Percentiles rank a stretch among this genome's conserved stretches.
Evolutionary conservation across 2,797 vertebrate genomes (phyloP).

Genomic region (Girardinus metallicus): DNA sequence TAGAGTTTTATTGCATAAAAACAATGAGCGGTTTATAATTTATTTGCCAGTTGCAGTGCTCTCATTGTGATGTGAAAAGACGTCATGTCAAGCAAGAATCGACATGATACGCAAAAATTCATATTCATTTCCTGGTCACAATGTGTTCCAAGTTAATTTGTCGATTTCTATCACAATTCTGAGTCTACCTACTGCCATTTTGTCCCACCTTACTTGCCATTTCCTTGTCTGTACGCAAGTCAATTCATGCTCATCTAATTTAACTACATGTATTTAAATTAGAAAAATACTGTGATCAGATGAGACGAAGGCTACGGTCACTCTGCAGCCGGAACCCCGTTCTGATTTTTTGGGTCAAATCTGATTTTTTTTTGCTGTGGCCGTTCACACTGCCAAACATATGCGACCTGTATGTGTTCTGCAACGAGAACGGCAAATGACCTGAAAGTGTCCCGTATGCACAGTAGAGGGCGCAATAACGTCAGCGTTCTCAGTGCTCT

Average conservation of each 20-base stretch:
- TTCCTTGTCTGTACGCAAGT: not conserved
- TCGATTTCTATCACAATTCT: not conserved
- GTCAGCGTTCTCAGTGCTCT: too few relatives aligned
- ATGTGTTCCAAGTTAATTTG: not conserved
- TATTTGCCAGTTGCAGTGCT: not conserved
- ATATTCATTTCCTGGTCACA: not conserved
- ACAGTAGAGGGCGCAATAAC: too few relatives aligned
- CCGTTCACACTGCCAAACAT: too few relatives aligned
- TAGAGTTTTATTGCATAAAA: not conserved
- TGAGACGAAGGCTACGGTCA: not conserved
- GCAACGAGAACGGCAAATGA: too few relatives aligned
- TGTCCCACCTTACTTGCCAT: not conserved
- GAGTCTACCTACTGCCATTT: not conserved
- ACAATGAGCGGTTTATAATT: not conserved
- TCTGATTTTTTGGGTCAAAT: too few relatives aligned
- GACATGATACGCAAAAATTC: not conserved
- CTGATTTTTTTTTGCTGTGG: too few relatives aligned
- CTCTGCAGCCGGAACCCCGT: too few relatives aligned
- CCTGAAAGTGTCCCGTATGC: too few relatives aligned
- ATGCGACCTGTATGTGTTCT: too few relatives aligned
- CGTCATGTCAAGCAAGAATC: not conserved
- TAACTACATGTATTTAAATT: not conserved
- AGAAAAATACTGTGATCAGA: not conserved
- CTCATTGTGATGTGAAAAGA: not conserved
- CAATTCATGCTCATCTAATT: not conserved